phyloP scores from a whole-genome alignment of 2,113 vertebrate genomes.

The Calidris pygmaea region DNA sequence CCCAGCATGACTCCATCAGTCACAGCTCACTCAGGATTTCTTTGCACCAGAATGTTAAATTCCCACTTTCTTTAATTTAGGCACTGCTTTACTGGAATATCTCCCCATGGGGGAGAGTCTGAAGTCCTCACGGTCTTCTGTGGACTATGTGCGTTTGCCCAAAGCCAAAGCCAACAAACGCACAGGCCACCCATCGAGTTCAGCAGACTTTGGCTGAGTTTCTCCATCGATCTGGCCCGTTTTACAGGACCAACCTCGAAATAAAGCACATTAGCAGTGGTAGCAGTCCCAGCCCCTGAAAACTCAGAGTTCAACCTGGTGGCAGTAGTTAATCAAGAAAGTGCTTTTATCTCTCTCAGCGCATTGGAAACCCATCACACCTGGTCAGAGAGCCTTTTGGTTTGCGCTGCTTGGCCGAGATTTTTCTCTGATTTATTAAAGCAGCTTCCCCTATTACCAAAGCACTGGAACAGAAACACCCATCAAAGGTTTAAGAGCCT shows the following conservation, averaged over 20 bases:
- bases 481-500: slow-evolving; percentile 69
- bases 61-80: neutral
- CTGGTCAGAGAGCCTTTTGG: neutral
- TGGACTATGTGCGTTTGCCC: neutral
- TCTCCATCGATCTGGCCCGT: neutral
- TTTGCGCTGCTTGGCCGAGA: accelerated
- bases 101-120: neutral
- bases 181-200: neutral
- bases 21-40: neutral
- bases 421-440: slow-evolving; percentile 64
- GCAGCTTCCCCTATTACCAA: neutral
- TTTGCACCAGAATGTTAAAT: neutral
- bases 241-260: neutral
- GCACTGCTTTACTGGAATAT: neutral
- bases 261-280: neutral
- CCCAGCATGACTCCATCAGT: accelerated
- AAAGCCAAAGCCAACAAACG: neutral
- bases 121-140: neutral
- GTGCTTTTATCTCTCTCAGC: slow-evolving; percentile 1
- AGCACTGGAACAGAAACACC: slow-evolving; percentile 59
- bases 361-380: neutral
- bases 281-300: neutral
- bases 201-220: neutral
- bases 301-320: neutral
- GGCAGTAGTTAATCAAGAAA: slow-evolving; percentile 34